Evolutionary conservation across 2,888 invertebrate species (phyloP).

Genomic region (Nebria salina): DNA sequence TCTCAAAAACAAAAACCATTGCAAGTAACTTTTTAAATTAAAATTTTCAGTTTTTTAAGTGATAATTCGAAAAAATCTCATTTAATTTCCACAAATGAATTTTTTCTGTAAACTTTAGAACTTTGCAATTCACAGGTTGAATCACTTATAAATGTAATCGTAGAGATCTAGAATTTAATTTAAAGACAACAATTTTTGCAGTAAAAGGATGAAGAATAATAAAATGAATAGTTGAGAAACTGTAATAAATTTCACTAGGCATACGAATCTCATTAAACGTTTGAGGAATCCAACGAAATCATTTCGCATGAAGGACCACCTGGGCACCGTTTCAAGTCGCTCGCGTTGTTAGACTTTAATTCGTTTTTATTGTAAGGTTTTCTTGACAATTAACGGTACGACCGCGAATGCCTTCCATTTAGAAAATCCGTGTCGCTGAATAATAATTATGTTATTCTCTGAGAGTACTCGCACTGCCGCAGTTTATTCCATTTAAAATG

Average conservation of each 20-base stretch:
- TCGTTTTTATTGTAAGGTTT: constrained; percentile 31
- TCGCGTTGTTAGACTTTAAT: constrained; percentile 15
- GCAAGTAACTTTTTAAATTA: background rate
- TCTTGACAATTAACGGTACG: constrained; percentile 31
- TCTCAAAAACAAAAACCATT: background rate
- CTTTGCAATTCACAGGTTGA: background rate
- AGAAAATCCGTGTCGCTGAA: constrained; percentile 13
- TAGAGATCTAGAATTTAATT: background rate
- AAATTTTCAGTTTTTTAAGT: background rate
- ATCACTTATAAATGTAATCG: background rate
- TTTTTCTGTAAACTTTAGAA: background rate
- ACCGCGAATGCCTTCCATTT: constrained; percentile 18
- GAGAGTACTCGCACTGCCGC: background rate
- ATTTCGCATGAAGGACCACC: background rate
- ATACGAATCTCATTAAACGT: background rate
- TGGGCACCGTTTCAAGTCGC: background rate
- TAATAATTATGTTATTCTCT: constrained; percentile 5
- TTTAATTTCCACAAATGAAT: background rate
- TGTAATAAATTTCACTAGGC: background rate
- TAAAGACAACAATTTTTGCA: background rate
- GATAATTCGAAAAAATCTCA: background rate
- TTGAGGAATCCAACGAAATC: background rate
- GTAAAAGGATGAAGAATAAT: background rate
- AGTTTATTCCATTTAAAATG: background rate
- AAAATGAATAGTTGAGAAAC: background rate